phyloP scores from a whole-genome alignment of 2,888 invertebrate species.

The Brachycybe producta region DNA sequence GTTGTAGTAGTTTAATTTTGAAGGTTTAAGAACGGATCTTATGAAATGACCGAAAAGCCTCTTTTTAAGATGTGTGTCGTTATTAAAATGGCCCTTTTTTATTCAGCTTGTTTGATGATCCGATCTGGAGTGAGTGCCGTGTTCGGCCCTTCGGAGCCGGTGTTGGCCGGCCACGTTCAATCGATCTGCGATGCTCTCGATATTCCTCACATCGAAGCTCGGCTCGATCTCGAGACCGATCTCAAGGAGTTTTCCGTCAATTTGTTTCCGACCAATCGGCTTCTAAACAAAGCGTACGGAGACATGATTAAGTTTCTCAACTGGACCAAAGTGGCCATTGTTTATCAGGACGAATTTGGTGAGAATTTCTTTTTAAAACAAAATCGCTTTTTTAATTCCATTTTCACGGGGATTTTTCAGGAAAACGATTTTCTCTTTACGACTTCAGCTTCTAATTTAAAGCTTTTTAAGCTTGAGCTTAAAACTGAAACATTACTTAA shows the following conservation, averaged over 20 bases:
- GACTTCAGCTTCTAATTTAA: no score
- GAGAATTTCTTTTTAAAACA: conserved; percentile 17
- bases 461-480: no score
- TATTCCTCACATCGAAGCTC: conserved; percentile 75
- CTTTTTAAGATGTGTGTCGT: neutral
- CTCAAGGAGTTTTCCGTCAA: conserved; percentile 64
- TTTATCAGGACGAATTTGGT: conserved; percentile 72
- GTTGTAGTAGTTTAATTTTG: no score
- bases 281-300: conserved; percentile 63
- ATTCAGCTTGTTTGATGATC: conserved; percentile 60
- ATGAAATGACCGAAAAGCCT: no score
- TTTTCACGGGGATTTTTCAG: no score
- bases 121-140: conserved; percentile 73
- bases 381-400: neutral
- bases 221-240: conserved; percentile 39
- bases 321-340: conserved; percentile 84
- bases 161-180: conserved; percentile 64
- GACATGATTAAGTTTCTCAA: conserved; percentile 77
- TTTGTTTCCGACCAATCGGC: conserved; percentile 68
- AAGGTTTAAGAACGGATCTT: no score
- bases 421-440: no score
- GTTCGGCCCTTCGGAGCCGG: conserved; percentile 73
- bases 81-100: conserved; percentile 12
- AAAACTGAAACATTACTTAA: no score
- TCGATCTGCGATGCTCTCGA: conserved; percentile 78